Evolutionary conservation across 1,140 invertebrate species (phyloP), one percentile per base, ranked within the genome.

Genomic region (Zaprionus gabonicus): DNA sequence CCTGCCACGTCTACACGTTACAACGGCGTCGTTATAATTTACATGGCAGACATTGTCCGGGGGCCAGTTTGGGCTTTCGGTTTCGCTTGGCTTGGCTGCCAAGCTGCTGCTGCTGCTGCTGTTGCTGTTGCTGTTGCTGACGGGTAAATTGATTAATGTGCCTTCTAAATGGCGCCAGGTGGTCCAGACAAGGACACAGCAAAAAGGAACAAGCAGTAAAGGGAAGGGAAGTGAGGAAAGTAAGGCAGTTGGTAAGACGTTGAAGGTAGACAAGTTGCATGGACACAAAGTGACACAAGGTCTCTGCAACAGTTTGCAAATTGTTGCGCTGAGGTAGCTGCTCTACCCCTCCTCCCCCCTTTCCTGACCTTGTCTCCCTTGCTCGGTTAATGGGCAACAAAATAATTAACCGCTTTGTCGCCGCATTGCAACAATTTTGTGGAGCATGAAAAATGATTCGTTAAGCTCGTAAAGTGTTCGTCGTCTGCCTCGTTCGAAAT

Each of bases 101-200:
- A 36, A 44, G 58, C n/a, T n/a, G n/a, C n/a, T n/a, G n/a, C n/a
- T n/a, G 46, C 36, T 64, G 15, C 75, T 72, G 27, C 49, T 78
- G 71, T 56, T 87, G 83, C 75, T 72, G 27, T 53, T 75, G 71
- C 59, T 87, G 83, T 60, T 80, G 65, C 70, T 76, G 77, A 62
- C 68, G 69, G 84, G 41, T 71, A 87, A 88, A 87, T 88, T 87
- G 84, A 87, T 87, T 87, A 87, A 87, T 87, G 84, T 71, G 84
- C 71, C 84, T 81, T 84, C 78, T 78, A 87, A 88, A 88, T 81
- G 84, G 85, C 83, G 84, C 83, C 84, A 83, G 73, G 76, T 70
- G 46, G 44, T 44, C 36, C 36, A 64, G 60, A 34, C 20, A 5
- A 27, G 12, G 1, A 27, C 1, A 28, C 51, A 41, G 53, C 38